Conservation (phyloP, 1,140 invertebrate genomes). For the Armadillidium nasatum region DNA sequence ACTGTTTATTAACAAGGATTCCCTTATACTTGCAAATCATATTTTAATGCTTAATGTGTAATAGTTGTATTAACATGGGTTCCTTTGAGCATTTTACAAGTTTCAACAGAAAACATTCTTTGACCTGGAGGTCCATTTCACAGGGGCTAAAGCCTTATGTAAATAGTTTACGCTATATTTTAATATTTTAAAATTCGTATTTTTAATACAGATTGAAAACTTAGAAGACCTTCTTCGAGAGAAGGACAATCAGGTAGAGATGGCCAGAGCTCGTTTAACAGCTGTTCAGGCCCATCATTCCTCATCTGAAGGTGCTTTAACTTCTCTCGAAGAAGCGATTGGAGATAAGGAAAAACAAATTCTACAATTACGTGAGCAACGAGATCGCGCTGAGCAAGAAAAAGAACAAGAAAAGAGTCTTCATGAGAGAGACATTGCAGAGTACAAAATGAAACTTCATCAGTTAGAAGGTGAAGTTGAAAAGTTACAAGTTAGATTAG, state of each 20-base stretch:
- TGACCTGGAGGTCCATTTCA: no score
- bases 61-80: no score
- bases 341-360: conserved; percentile 96
- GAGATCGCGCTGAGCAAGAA: conserved; percentile 93
- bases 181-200: no score
- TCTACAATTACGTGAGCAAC: conserved; percentile 80
- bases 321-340: conserved; percentile 89
- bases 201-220: conserved; percentile 77
- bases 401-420: conserved; percentile 88
- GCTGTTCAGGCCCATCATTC: conserved; percentile 86
- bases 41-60: no score
- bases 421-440: conserved; percentile 86
- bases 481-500: conserved; percentile 76
- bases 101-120: no score
- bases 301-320: conserved; percentile 82
- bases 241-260: conserved; percentile 95
- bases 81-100: no score
- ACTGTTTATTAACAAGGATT: no score
- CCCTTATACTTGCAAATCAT: no score
- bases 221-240: conserved; percentile 93
- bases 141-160: no score
- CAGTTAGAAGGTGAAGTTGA: conserved; percentile 61
- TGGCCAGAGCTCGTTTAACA: conserved; percentile 71
- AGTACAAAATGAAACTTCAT: conserved; percentile 84
- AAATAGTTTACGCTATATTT: no score